Conservation (phyloP, 2,113 vertebrate species). For the Sinocyclocheilus grahami region DNA sequence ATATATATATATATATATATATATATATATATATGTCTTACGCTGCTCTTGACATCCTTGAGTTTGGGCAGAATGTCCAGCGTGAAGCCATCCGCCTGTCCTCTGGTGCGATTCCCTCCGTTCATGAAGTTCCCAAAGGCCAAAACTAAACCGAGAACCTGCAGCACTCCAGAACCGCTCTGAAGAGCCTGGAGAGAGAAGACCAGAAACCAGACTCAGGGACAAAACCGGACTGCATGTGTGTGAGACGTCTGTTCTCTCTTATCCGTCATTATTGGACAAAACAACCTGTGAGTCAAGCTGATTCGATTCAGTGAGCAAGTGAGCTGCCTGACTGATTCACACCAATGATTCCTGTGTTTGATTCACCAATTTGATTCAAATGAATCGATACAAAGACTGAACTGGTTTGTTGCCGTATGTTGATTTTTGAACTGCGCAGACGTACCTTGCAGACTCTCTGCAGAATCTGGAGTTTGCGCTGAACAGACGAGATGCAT, state of each 20-base stretch:
- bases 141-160: constrained; percentile 87
- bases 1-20: too few species aligned
- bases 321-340: not conserved
- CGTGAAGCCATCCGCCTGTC: constrained; percentile 94
- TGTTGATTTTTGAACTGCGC: not conserved
- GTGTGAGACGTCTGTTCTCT: not conserved
- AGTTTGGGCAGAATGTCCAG: constrained; percentile 96
- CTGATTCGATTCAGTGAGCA: not conserved
- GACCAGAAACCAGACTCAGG: not conserved
- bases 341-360: not conserved
- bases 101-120: constrained; percentile 92
- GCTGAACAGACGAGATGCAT: constrained; percentile 84
- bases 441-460: constrained; percentile 85
- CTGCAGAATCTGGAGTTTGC: constrained; percentile 88
- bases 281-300: not conserved
- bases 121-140: constrained; percentile 99
- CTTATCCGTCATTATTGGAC: not conserved
- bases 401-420: not conserved
- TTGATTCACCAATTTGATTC: not conserved
- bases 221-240: constrained; percentile 13
- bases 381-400: not conserved
- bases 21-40: constrained; percentile 78
- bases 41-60: constrained; percentile 98
- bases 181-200: constrained; percentile 77
- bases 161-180: constrained; percentile 83